Base-by-base conservation (phyloP, 1,140 invertebrate genomes). In the Oedothorax gibbosus region DNA sequence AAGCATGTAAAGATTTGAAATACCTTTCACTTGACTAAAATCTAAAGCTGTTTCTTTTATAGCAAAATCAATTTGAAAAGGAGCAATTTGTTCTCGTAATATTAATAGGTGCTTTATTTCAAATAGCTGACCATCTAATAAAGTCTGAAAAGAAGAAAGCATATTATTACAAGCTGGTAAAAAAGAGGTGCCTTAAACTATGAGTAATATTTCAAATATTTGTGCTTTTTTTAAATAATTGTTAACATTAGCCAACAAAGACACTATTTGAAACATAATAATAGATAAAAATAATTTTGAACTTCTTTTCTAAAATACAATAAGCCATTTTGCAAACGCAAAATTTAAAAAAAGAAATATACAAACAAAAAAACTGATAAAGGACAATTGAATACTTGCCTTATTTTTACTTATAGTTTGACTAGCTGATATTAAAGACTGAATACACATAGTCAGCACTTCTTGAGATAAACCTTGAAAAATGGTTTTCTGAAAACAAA, bases 61-160 rank as follows among this genome's bases (percentile, higher is more conserved):
- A 0, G 96, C 95, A 88, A 98, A 98, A 88, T 99, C 97, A 0
- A 98, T 96, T 90, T 99, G 97, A 89, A 99, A 99, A 0, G 98
- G 98, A 0, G 97, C 96, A 57, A 99, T 99, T 91, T 99, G 98
- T 89, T 99, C 98, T 21, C 98, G 90, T 0, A 99, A 90, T 73
- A 99, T 99, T 5, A 99, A 91, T 64, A 99, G 91, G 92, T 99
- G 98, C 91, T 99, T 99, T 54, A 99, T 97, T 90, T 99, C 94
- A 91, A 99, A 99, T 9, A 99, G 91, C 88, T 96, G 94, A 0
- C 96, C 97, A 91, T 99, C 98, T n/a, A 98, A 91, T 8, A 92
- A 89, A 7, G 93, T 94, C 90, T 90, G 86, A 49, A 89, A 87
- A 76, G 76, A 75, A 85, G 20, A 68, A 81, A 60, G 51, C 53